A percentile compares a stretch with the other conserved stretches of the same genome.
Conservation (phyloP, 2,113 vertebrate species). For the Ageneiosus marmoratus region DNA sequence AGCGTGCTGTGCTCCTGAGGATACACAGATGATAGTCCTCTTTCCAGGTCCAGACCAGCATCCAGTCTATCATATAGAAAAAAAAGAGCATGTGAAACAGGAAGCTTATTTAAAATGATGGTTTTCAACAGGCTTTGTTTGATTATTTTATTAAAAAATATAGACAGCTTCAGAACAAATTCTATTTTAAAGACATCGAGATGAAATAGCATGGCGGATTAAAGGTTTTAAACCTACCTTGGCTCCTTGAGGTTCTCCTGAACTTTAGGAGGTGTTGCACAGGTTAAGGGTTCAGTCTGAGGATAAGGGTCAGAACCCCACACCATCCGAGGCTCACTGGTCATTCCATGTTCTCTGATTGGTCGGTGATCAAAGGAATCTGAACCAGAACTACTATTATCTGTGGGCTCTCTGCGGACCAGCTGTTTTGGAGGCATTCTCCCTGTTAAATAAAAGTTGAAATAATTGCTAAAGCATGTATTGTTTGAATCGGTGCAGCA, state of each 20-base stretch:
- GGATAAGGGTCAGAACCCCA: slow-evolving; percentile 93
- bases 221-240: slow-evolving; percentile 69
- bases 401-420: slow-evolving; percentile 90
- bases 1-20: slow-evolving; percentile 78
- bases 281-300: slow-evolving; percentile 79
- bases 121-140: no score
- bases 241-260: slow-evolving; percentile 81
- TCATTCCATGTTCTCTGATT: slow-evolving; percentile 82
- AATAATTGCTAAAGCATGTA: neutral
- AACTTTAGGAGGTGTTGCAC: slow-evolving; percentile 78
- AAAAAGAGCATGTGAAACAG: neutral
- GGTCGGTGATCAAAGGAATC: slow-evolving; percentile 94
- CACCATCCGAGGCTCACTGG: slow-evolving; percentile 85
- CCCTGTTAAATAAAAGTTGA: slow-evolving; percentile 68
- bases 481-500: neutral
- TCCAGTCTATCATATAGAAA: slow-evolving; percentile 61
- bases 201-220: neutral
- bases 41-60: slow-evolving; percentile 71
- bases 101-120: neutral
- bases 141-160: no score
- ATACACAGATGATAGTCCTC: slow-evolving; percentile 75
- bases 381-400: slow-evolving; percentile 81
- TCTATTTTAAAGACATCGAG: neutral
- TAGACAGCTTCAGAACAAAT: neutral
- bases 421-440: slow-evolving; percentile 92